Conservation (phyloP, 1,140 invertebrate species). For the Pseudomyrmex dendroicus region DNA sequence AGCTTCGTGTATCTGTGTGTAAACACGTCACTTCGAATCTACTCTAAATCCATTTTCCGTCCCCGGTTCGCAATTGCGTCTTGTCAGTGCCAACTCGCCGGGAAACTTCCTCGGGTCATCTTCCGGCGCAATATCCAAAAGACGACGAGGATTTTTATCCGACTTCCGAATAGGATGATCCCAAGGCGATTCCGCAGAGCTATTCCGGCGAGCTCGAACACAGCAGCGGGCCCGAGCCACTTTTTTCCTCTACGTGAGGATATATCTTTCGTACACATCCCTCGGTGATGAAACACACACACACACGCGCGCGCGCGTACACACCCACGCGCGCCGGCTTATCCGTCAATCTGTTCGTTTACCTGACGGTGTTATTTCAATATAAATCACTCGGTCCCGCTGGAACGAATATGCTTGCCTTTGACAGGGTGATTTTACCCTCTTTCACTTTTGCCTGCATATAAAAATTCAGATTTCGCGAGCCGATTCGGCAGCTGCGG, state of each 20-base stretch:
- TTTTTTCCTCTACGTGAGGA: constrained; percentile 5
- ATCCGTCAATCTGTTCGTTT: constrained; percentile 63
- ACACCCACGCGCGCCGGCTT: constrained; percentile 37
- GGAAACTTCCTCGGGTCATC: constrained; percentile 23
- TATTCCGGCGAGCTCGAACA: constrained; percentile 49
- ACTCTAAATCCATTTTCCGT: constrained; percentile 32
- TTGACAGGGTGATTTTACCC: constrained; percentile 57
- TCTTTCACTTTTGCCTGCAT: constrained; percentile 57
- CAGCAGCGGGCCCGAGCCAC: constrained; percentile 12
- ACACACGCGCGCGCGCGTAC: not conserved
- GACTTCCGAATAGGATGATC: constrained; percentile 56
- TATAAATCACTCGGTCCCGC: constrained; percentile 55
- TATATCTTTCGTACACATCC: constrained; percentile 14
- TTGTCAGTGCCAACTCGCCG: constrained; percentile 36
- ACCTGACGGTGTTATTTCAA: constrained; percentile 65
- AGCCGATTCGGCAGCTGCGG: constrained; percentile 43
- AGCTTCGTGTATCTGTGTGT: constrained; percentile 1
- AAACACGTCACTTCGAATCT: constrained; percentile 23
- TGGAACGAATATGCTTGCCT: constrained; percentile 60
- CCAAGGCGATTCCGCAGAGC: constrained; percentile 45
- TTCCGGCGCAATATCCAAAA: not conserved
- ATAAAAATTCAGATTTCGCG: constrained; percentile 60
- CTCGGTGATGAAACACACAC: constrained; percentile 8
- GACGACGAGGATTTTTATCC: constrained; percentile 27
- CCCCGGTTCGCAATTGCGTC: constrained; percentile 15